Evolutionary conservation across 1,140 invertebrate species (phyloP), one percentile per base, ranked within the genome.

Genomic region (Acyrthosiphon pisum): DNA sequence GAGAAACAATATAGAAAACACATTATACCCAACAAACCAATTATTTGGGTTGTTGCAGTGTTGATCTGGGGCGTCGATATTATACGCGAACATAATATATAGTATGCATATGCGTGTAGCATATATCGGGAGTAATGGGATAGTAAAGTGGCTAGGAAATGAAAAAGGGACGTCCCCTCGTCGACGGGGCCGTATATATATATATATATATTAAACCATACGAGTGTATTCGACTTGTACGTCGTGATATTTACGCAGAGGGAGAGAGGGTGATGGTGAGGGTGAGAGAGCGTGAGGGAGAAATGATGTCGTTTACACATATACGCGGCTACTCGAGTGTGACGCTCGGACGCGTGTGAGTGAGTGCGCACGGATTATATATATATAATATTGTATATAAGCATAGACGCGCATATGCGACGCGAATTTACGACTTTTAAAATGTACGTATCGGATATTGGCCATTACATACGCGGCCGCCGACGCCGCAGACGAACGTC

Each of bases 111-210:
- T n/a, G 18, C 56, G 44, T 46, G n/a, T n/a, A 6, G 11, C 41
- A 14, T 86, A 23, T 81, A 81, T n/a, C 60, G 4, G 46, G 48
- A 53, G 76, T 84, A 92, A 92, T 53, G 76, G 48, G 76, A 46
- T 84, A 26, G 91, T 53, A 83, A 92, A 92, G 91, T 84, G 91
- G 76, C 35, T 48, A 23, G 20, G 35, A 76, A 50, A 84, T 11
- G 76, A 56, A 84, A 83, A 53, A 83, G 9, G 22, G 30, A 23
- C 44, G 35, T 44, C 22, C 35, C 50, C 35, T 90, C 87, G 30
- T 11, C 44, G n/a, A 50, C 22, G 84, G 30, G 86, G 26, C n/a
- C 26, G 14, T 76, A 3, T 76, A 30, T n/a, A n/a, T 68, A 56
- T 22, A 48, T 48, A 56, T n/a, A n/a, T n/a, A 30, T 76, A 30